Evolutionary conservation across 2,888 invertebrate species (phyloP), one percentile per base, ranked within the genome.

Genomic region (Coenonympha arcania): DNA sequence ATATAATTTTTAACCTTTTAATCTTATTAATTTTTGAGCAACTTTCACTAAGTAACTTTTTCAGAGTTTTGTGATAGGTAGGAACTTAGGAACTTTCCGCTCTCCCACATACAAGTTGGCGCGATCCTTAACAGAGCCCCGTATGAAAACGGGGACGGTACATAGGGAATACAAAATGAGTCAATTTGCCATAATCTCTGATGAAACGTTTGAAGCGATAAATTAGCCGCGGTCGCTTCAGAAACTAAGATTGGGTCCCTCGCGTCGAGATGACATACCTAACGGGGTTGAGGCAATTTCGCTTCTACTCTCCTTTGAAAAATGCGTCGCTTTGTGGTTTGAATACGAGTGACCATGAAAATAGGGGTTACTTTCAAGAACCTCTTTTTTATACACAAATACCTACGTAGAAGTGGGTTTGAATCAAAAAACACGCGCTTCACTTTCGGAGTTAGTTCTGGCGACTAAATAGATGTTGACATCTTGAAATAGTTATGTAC

Each of bases 81-180:
- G n/a, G n/a, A n/a, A n/a, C n/a, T n/a, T n/a, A n/a, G n/a, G n/a
- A n/a, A 6, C 6, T 19, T 6, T 8, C 44, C 47, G 52, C 51
- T 48, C 2, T 41, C 30, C 30, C 37, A 11, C 15, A n/a, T 26
- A 15, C n/a, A 48, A 19, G 20, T 24, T 20, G 26, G 15, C n/a
- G 30, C 31, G 50, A 50, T 45, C 53, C 50, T 48, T 59, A 50
- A 50, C 40, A 40, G 47, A 30, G 31, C 41, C 50, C 50, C 54
- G 54, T 51, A 49, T 56, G 54, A 54, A 55, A 52, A 47, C 50
- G 24, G 48, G 52, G 57, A 48, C 59, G 67, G 66, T 64, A 76
- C 84, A 85, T 65, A 85, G 72, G 56, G 85, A 85, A 85, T 85
- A 78, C 79, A 77, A 80, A 72, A 85, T 85, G 76, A 62, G 71